Conservation (phyloP, 2,797 vertebrate genomes). For the Artibeus jamaicensis region DNA sequence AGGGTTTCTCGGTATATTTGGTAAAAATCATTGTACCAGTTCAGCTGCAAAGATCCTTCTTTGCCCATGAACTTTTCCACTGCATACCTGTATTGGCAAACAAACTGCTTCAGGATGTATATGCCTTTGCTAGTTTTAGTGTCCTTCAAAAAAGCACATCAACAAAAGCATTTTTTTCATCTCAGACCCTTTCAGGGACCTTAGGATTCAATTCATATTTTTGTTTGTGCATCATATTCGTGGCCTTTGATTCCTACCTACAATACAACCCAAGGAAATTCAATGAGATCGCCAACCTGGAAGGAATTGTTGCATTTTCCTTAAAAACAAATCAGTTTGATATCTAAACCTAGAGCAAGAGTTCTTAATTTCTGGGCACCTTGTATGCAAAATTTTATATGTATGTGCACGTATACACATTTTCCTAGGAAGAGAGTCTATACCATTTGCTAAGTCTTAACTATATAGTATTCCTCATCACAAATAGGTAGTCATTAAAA, state of each 20-base stretch:
- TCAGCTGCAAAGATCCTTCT: neutral
- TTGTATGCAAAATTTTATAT: neutral
- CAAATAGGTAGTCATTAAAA: neutral
- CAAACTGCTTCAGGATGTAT: neutral
- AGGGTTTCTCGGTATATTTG: neutral
- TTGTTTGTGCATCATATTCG: neutral
- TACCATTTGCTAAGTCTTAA: neutral
- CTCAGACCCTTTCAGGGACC: neutral
- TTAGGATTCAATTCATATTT: slow-evolving; percentile 1
- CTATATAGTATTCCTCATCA: neutral
- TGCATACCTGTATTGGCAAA: neutral
- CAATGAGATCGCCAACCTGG: neutral
- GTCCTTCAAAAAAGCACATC: slow-evolving; percentile 24
- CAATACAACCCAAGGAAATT: neutral
- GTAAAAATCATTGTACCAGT: neutral
- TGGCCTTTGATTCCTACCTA: neutral
- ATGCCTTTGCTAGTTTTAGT: slow-evolving; percentile 10
- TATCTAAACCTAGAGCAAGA: slow-evolving; percentile 14
- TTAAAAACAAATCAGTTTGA: slow-evolving; percentile 27
- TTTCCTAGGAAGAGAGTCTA: neutral
- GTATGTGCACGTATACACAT: neutral
- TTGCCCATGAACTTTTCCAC: neutral
- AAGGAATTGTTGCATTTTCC: slow-evolving; percentile 20
- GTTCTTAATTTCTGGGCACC: neutral
- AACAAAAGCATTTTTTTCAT: neutral